Evolutionary conservation across 2,113 vertebrate species (phyloP).

Genomic region (Bujurquina vittata): DNA sequence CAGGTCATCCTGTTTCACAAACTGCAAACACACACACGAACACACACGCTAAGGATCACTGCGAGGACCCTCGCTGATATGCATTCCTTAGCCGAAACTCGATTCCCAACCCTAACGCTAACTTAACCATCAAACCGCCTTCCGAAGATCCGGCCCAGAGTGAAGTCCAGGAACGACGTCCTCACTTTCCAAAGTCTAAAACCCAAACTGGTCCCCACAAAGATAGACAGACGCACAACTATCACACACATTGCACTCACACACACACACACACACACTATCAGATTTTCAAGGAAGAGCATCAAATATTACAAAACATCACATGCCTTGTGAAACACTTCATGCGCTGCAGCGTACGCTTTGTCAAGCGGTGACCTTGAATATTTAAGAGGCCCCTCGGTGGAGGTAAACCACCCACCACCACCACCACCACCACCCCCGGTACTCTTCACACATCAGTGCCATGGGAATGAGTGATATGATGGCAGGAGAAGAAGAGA

Average conservation of each 20-base stretch:
- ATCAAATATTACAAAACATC: slow-evolving; percentile 73
- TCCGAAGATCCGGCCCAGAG: neutral
- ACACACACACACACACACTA: slow-evolving; percentile 13
- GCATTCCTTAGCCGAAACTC: neutral
- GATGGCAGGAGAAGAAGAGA: slow-evolving; percentile 36
- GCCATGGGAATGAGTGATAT: slow-evolving; percentile 59
- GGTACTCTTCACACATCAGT: slow-evolving; percentile 66
- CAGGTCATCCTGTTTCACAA: slow-evolving; percentile 62
- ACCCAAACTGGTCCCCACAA: neutral
- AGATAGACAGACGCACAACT: neutral
- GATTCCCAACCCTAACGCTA: neutral
- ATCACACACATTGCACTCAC: slow-evolving; percentile 5
- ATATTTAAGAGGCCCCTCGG: slow-evolving; percentile 62
- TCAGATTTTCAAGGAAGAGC: slow-evolving; percentile 50
- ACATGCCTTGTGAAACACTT: slow-evolving; percentile 62
- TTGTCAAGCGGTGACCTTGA: slow-evolving; percentile 70
- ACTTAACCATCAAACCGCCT: neutral
- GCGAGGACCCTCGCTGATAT: neutral
- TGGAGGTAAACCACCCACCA: neutral
- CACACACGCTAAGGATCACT: no score
- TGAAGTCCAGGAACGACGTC: neutral
- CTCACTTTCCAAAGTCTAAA: neutral
- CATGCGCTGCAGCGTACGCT: slow-evolving; percentile 28
- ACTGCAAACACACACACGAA: neutral
- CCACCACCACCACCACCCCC: neutral